Percentiles rank a stretch among this genome's conserved stretches.
phyloP scores from a whole-genome alignment of 1,140 invertebrate genomes.

The Pomacea maculata region DNA sequence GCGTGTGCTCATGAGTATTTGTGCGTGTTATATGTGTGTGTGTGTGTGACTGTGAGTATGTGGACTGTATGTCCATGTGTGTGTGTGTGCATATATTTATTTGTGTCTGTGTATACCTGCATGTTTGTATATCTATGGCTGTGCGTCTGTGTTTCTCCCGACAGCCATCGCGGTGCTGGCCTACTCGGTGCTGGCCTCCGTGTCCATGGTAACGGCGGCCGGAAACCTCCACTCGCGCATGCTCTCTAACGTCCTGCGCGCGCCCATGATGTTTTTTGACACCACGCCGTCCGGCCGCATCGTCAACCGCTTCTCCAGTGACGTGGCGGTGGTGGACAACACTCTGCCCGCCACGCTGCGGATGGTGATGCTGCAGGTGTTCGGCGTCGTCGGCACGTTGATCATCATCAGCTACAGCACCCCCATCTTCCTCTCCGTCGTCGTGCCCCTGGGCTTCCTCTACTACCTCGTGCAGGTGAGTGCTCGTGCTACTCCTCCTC shows the following conservation, averaged over 20 bases:
- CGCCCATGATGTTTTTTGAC: slow-evolving; percentile 73
- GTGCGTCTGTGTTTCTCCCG: neutral
- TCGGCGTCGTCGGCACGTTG: slow-evolving; percentile 23
- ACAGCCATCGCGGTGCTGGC: slow-evolving; percentile 45
- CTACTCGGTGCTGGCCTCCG: slow-evolving; percentile 36
- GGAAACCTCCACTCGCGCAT: slow-evolving; percentile 78
- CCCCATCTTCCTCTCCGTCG: slow-evolving; percentile 83
- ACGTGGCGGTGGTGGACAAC: slow-evolving; percentile 63
- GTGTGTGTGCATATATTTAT: neutral
- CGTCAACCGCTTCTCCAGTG: slow-evolving; percentile 66
- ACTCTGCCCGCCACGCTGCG: slow-evolving; percentile 46
- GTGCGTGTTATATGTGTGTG: too few relatives aligned
- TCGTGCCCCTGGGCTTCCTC: slow-evolving; percentile 84
- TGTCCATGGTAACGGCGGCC: slow-evolving; percentile 72
- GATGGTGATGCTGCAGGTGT: slow-evolving; percentile 38
- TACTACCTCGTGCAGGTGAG: slow-evolving; percentile 86
- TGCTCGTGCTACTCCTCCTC: too few relatives aligned
- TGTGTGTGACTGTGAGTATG: too few relatives aligned
- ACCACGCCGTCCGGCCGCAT: slow-evolving; percentile 72
- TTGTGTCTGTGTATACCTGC: neutral
- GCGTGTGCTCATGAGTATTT: too few relatives aligned
- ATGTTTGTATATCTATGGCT: neutral
- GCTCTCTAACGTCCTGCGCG: slow-evolving; percentile 70
- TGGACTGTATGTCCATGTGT: too few relatives aligned
- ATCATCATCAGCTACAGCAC: slow-evolving; percentile 51